Base-by-base conservation (phyloP, 2,888 invertebrate species). In the Clivina fossor region DNA sequence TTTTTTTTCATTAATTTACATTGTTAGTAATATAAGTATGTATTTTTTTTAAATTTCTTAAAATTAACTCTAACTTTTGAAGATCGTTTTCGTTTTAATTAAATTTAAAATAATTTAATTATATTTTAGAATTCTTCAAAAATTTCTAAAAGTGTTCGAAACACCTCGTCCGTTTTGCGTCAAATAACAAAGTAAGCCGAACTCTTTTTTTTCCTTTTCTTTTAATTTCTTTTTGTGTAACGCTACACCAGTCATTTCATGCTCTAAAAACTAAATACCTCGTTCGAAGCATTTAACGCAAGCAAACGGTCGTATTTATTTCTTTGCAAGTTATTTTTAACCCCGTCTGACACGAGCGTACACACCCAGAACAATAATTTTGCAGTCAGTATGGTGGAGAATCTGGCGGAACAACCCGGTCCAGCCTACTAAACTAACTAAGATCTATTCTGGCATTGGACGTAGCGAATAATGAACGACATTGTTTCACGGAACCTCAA, bases 211-310 rank as follows among this genome's bases (percentile, higher is more conserved):
- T 16, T 22, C 24, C 16, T 35, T 28, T 35, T 37, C 48, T 40
- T 13, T 37, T 48, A 13, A 22, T 16, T 20, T 33, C 22, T 48
- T 24, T 35, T 16, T 22, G 37, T 37, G 48, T 32, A 33, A 33
- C 30, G 20, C 33, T n/a, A 16, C 30, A 19, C 18, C 48, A 26
- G 4, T 33, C 33, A 46, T 48, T 48, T 48, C 48, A 48, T 48
- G 48, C 48, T 48, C 48, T 37, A 44, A 28, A 30, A 44, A 44
- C 44, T 44, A 3, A 44, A 48, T 48, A 37, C 37, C 26, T 37
- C 37, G 37, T 48, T 48, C 37, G n/a, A 48, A 35, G 24, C 48
- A 37, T 48, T 48, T 48, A 48, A 48, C 48, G 22, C 37, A 15
- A 2, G 48, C n/a, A n/a, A n/a, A n/a, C n/a, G n/a, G n/a, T n/a